Conservation (phyloP, 2,888 invertebrate genomes). For the Ceriagrion tenellum region DNA sequence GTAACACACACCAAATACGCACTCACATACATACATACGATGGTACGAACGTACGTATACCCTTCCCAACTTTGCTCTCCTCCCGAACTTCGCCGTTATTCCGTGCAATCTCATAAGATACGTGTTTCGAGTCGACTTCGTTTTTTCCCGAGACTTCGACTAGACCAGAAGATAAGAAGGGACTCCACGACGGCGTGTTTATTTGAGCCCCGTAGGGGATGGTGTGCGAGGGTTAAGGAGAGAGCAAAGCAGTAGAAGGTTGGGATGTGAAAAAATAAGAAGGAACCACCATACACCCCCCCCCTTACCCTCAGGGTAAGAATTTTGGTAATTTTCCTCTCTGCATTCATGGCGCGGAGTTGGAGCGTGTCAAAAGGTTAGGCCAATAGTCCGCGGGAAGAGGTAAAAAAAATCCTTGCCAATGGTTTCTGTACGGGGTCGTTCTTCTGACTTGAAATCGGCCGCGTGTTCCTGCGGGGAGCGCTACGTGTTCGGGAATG, state of each 20-base stretch:
- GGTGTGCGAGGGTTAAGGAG: not conserved
- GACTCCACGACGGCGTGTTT: not conserved
- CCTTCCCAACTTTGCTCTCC: not conserved
- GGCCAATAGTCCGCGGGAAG: slow-evolving; percentile 15
- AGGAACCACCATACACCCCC: too few species aligned
- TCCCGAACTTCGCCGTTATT: slow-evolving; percentile 12
- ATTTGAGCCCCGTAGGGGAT: not conserved
- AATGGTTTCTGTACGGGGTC: not conserved
- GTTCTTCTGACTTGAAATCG: not conserved
- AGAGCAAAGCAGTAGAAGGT: not conserved
- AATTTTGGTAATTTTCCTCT: slow-evolving; percentile 22
- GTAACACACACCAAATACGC: not conserved
- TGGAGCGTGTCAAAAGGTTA: slow-evolving; percentile 4
- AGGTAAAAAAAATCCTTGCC: not conserved
- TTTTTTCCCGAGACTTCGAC: slow-evolving; percentile 8
- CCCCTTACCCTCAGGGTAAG: not conserved
- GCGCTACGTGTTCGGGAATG: slow-evolving; percentile 17
- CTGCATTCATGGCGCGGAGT: not conserved
- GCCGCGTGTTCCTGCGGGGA: not conserved
- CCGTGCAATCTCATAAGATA: slow-evolving; percentile 28
- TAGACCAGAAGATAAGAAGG: not conserved
- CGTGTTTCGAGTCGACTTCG: slow-evolving; percentile 28
- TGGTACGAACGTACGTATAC: not conserved
- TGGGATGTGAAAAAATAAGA: not conserved
- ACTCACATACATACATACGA: not conserved